Percentiles rank a stretch among this genome's conserved stretches.
These are phyloP conservation scores for Paratrypauchen microcephalus DNA, from an alignment of 2,797 vertebrate genomes.

Conservation along the genomic window DNA sequence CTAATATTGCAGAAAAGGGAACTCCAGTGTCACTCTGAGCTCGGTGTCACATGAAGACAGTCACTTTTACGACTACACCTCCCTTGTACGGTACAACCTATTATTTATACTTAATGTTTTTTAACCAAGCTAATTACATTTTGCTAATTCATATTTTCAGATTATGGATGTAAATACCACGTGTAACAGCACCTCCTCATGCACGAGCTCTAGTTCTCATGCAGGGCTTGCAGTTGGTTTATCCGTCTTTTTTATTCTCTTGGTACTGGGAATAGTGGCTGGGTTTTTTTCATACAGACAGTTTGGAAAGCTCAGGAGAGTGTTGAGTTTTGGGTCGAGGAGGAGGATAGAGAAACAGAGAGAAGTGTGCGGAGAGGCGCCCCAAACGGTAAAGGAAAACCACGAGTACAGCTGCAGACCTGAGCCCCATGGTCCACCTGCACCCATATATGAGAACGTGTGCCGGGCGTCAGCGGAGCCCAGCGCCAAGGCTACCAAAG, in stretches of 20 bases:
- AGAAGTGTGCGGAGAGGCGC: constrained; percentile 16
- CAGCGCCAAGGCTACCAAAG: not conserved
- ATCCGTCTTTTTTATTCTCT: constrained; percentile 36
- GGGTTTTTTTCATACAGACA: constrained; percentile 36
- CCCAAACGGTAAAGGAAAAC: constrained; percentile 12
- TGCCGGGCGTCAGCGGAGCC: not conserved
- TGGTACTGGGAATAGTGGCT: constrained; percentile 28
- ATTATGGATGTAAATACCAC: constrained; percentile 23
- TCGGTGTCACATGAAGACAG: constrained; percentile 13
- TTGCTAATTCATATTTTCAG: constrained; percentile 39
- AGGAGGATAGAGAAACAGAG: constrained; percentile 31
- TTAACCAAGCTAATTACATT: constrained; percentile 4
- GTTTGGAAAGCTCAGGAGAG: constrained; percentile 21
- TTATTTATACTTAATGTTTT: constrained; percentile 16
- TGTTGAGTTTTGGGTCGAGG: constrained; percentile 11
- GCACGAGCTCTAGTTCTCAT: rapidly evolving
- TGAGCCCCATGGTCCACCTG: not conserved
- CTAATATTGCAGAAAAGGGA: constrained; percentile 63
- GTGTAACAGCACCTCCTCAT: rapidly evolving
- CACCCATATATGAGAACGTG: constrained; percentile 75
- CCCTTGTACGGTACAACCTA: constrained; percentile 29
- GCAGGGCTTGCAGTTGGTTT: constrained; percentile 49
- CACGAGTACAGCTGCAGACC: constrained; percentile 25
- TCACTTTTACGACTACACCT: constrained; percentile 7
- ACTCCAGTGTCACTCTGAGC: constrained; percentile 30